Percentiles rank a stretch among this genome's conserved stretches.
phyloP scores from a whole-genome alignment of 2,888 invertebrate genomes.

The Cylloceria caligata region DNA sequence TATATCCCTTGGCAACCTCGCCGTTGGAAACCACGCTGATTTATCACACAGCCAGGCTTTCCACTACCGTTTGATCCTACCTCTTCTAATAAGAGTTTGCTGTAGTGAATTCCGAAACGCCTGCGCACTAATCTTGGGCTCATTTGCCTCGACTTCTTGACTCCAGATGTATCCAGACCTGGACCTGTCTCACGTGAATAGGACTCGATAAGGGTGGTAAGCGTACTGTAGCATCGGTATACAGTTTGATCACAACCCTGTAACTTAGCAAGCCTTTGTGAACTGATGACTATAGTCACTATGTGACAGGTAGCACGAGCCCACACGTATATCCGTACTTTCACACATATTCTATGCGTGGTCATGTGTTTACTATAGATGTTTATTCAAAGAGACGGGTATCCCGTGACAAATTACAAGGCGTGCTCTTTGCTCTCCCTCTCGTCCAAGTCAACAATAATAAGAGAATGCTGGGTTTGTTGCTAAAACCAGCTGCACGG shows the following conservation, averaged over 20 bases:
- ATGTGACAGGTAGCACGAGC: conserved; percentile 3
- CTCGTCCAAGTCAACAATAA: conserved; percentile 44
- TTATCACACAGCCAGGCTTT: conserved; percentile 50
- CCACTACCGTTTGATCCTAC: conserved; percentile 65
- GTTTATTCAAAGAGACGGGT: conserved; percentile 29
- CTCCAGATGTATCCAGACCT: conserved; percentile 1
- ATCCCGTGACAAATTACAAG: conserved; percentile 63
- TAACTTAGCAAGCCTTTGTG: conserved; percentile 4
- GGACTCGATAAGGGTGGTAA: not conserved
- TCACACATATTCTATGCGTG: conserved; percentile 3
- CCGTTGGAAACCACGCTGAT: conserved; percentile 55
- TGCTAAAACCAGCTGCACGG: too few species aligned
- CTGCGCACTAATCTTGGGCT: conserved; percentile 51
- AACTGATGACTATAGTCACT: conserved; percentile 8
- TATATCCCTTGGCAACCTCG: conserved; percentile 39
- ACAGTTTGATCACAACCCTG: not conserved
- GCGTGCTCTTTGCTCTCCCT: conserved; percentile 18
- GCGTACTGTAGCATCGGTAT: not conserved
- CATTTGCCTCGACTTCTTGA: conserved; percentile 20
- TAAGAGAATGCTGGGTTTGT: conserved; percentile 44
- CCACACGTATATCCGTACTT: conserved; percentile 17
- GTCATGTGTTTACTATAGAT: not conserved
- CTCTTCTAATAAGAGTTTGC: conserved; percentile 64
- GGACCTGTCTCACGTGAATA: not conserved
- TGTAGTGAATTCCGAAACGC: not conserved